Conservation (phyloP, 2,113 vertebrate species). For the Odontophorus gujanensis region DNA sequence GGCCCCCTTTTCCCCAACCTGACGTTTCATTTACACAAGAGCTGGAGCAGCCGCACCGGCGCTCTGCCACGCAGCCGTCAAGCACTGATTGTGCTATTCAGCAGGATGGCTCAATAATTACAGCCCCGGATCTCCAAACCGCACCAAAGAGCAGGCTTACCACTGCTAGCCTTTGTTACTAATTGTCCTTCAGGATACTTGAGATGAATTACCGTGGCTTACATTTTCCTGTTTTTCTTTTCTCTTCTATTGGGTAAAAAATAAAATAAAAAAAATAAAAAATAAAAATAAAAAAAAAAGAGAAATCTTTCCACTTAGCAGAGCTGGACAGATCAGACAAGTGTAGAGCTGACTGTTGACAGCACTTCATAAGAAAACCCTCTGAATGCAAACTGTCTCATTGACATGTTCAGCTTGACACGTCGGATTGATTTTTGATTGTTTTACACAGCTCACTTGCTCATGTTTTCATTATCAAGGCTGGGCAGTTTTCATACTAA, state of each 20-base stretch:
- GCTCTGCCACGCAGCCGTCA: conserved; percentile 56
- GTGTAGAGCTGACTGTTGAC: conserved; percentile 64
- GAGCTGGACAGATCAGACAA: conserved; percentile 58
- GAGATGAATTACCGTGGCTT: conserved; percentile 69
- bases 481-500: conserved; percentile 47
- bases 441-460: conserved; percentile 31
- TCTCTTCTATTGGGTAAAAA: conserved; percentile 43
- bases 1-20: conserved; percentile 48
- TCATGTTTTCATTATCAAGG: conserved; percentile 43
- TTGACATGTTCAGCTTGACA: conserved; percentile 55
- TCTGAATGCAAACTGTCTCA: conserved; percentile 62
- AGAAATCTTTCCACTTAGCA: conserved; percentile 62
- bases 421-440: conserved; percentile 57
- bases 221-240: conserved; percentile 57
- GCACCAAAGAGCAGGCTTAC: conserved; percentile 67
- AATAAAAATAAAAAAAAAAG: background rate
- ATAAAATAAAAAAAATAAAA: background rate
- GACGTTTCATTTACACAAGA: conserved; percentile 64
- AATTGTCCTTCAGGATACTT: conserved; percentile 77
- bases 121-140: conserved; percentile 68
- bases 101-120: conserved; percentile 72
- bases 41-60: conserved; percentile 27
- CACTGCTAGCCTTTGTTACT: conserved; percentile 68
- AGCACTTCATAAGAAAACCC: conserved; percentile 60
- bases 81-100: conserved; percentile 70